Conservation (phyloP, 30 jellyfish, hydroid and myxozoan species). For the Aurelia sp. region DNA sequence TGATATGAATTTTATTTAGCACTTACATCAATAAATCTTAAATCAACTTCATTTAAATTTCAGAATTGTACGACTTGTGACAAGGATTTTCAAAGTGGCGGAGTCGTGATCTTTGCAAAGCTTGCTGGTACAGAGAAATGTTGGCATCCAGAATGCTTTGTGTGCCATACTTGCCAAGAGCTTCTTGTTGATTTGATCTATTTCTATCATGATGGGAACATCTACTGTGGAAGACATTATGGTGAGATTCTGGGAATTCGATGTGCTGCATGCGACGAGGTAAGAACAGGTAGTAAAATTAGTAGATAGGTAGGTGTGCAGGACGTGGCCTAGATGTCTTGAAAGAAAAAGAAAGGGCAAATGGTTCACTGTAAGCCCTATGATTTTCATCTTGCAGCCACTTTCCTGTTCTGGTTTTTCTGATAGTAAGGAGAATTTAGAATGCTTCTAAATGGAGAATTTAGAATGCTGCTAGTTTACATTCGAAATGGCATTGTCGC, state of each 20-base stretch:
- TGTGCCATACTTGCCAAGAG: constrained; percentile 81
- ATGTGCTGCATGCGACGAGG: constrained; percentile 99
- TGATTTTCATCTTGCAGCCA: too few relatives aligned
- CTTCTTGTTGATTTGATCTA: constrained; percentile 81
- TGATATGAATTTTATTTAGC: too few relatives aligned
- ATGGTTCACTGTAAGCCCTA: too few relatives aligned
- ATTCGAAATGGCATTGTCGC: too few relatives aligned
- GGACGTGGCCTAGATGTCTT: too few relatives aligned
- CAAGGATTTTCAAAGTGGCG: constrained; percentile 64
- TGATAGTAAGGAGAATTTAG: too few relatives aligned
- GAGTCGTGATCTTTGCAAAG: constrained; percentile 76
- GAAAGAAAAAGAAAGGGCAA: too few relatives aligned
- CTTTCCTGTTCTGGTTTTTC: too few relatives aligned
- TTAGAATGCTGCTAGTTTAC: too few relatives aligned
- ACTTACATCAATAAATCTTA: too few relatives aligned
- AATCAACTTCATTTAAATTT: background rate
- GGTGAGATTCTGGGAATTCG: constrained; percentile 89
- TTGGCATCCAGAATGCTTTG: constrained; percentile 95
- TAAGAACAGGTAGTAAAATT: constrained; percentile 45
- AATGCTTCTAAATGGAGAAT: too few relatives aligned
- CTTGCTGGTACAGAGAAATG: constrained; percentile 78
- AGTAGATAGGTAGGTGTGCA: too few relatives aligned
- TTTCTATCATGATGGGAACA: constrained; percentile 76
- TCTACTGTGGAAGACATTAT: constrained; percentile 96
- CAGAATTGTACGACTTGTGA: constrained; percentile 63